Evolutionary conservation across 2,888 invertebrate genomes (phyloP).

Genomic region (Oeneis ivallda): DNA sequence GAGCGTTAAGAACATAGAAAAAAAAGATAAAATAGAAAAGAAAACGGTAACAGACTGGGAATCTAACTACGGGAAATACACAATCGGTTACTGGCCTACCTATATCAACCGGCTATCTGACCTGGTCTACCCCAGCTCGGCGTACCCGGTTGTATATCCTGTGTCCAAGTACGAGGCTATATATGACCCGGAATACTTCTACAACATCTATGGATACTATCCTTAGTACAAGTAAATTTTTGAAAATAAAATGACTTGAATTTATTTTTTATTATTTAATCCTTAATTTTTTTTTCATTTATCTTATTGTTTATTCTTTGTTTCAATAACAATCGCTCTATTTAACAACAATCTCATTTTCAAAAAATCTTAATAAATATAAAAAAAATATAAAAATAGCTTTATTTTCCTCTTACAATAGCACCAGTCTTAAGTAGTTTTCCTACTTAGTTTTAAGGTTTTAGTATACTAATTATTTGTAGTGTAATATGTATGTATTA

Average conservation of each 20-base stretch:
- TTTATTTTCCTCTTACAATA: too few species aligned
- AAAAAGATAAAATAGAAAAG: background rate
- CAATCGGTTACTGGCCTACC: background rate
- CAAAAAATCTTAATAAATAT: too few species aligned
- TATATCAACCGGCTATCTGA: background rate
- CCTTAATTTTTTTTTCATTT: too few species aligned
- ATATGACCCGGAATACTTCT: conserved; percentile 12
- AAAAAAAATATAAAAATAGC: too few species aligned
- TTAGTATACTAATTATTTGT: too few species aligned
- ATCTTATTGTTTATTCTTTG: too few species aligned
- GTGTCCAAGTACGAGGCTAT: background rate
- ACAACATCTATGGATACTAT: conserved; percentile 3
- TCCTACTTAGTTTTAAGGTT: too few species aligned
- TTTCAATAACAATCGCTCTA: too few species aligned
- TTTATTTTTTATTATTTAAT: background rate
- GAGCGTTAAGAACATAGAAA: background rate
- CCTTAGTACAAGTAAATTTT: background rate
- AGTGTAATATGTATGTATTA: too few species aligned
- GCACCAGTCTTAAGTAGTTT: too few species aligned
- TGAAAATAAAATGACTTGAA: background rate
- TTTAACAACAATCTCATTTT: too few species aligned
- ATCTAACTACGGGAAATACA: background rate
- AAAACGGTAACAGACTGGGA: background rate
- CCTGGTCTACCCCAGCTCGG: background rate
- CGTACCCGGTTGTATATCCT: background rate